Percentiles rank a stretch among this genome's conserved stretches.
phyloP scores from a whole-genome alignment of 2,797 vertebrate genomes.

The Sciurus carolinensis region DNA sequence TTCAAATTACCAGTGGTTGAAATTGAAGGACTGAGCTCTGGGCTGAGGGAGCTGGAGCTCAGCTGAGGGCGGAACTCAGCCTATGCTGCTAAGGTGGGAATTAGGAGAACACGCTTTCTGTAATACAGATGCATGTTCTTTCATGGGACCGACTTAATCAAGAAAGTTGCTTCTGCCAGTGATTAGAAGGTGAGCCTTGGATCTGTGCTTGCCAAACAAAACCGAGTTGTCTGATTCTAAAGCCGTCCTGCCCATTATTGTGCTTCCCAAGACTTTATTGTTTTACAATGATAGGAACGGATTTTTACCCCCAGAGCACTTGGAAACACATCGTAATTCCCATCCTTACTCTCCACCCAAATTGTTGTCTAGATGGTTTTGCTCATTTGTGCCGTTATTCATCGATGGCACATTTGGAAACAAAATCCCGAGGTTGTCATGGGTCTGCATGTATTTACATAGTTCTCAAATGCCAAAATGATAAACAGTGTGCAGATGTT shows the following conservation, averaged over 20 bases:
- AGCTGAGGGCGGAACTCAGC: background rate
- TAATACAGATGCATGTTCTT: constrained; percentile 25
- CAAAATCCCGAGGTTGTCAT: constrained; percentile 58
- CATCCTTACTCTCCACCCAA: constrained; percentile 65
- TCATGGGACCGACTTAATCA: constrained; percentile 49
- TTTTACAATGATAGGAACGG: constrained; percentile 8
- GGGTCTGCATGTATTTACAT: constrained; percentile 75
- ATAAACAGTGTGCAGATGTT: constrained; percentile 86
- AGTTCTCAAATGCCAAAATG: constrained; percentile 77
- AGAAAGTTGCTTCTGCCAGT: constrained; percentile 58
- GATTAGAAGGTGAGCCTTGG: constrained; percentile 42
- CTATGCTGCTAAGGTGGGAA: constrained; percentile 38
- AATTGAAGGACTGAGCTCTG: background rate
- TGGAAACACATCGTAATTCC: constrained; percentile 58
- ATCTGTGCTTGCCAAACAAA: constrained; percentile 62
- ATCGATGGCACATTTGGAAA: constrained; percentile 78
- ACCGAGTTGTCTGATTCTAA: constrained; percentile 62
- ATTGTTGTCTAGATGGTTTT: constrained; percentile 54
- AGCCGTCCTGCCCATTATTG: background rate
- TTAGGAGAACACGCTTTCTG: background rate
- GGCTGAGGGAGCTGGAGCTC: background rate
- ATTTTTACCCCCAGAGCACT: constrained; percentile 43
- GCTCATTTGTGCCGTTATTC: constrained; percentile 74
- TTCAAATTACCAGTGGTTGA: background rate
- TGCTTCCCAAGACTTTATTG: constrained; percentile 49